Percentiles rank a stretch among this genome's conserved stretches.
phyloP scores from a whole-genome alignment of 2,888 invertebrate genomes.

The Anagyrus pseudococci region DNA sequence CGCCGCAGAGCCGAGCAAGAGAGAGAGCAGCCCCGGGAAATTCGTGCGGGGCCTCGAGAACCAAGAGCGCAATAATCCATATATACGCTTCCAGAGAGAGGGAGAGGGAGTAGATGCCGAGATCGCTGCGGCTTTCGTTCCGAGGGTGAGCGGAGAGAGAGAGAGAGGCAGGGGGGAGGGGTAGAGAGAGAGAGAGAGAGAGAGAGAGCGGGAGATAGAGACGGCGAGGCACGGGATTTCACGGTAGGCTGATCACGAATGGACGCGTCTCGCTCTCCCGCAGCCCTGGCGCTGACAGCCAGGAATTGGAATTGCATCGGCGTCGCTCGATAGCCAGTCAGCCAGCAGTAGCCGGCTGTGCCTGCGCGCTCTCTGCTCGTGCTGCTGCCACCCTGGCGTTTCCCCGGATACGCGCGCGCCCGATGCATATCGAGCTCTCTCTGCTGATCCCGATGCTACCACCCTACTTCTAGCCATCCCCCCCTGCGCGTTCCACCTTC shows the following conservation, averaged over 20 bases:
- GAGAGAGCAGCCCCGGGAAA: constrained; percentile 10
- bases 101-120: constrained; percentile 13
- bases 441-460: not conserved
- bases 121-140: constrained; percentile 41
- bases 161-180: constrained; percentile 9
- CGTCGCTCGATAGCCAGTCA: constrained; percentile 62
- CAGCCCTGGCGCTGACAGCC: constrained; percentile 62
- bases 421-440: not conserved
- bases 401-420: constrained; percentile 29
- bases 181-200: constrained; percentile 13
- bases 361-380: constrained; percentile 40
- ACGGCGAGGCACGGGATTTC: constrained; percentile 57
- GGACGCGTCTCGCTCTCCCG: constrained; percentile 56
- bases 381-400: constrained; percentile 40
- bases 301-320: constrained; percentile 63
- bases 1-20: not conserved
- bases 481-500: no score
- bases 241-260: constrained; percentile 62
- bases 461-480: no score
- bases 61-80: constrained; percentile 36
- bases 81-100: constrained; percentile 15
- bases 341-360: constrained; percentile 42
- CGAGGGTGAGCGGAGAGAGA: constrained; percentile 11
- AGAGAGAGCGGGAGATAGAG: not conserved
- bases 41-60: constrained; percentile 17